A percentile compares a stretch with the other conserved stretches of the same genome.
Evolutionary conservation across 2,797 vertebrate species (phyloP).

Genomic region (Microchirus variegatus): DNA sequence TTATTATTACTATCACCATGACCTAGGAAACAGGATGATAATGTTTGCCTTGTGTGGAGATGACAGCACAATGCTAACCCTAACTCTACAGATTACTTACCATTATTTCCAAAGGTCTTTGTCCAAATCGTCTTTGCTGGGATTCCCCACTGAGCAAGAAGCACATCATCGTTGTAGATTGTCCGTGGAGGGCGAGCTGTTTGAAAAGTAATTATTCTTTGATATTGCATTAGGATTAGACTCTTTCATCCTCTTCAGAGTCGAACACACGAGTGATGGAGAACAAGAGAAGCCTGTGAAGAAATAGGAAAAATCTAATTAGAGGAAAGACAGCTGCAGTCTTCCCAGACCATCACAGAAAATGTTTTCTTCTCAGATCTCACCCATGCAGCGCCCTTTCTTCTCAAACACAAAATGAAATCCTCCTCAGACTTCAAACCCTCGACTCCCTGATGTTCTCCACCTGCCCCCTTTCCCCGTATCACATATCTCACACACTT

Average conservation of each 20-base stretch:
- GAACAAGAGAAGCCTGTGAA: conserved; percentile 16
- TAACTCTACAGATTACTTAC: conserved; percentile 42
- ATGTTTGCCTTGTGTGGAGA: conserved; percentile 35
- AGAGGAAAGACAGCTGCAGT: background rate
- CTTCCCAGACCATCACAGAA: conserved; percentile 34
- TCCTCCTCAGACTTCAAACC: conserved; percentile 1
- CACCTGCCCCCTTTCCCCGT: conserved; percentile 13
- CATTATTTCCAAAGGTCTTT: conserved; percentile 40
- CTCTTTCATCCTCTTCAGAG: conserved; percentile 42
- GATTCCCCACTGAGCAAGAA: conserved; percentile 30
- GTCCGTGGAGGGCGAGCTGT: conserved; percentile 47
- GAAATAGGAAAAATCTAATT: background rate
- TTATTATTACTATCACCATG: too few relatives aligned
- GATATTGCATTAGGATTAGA: conserved; percentile 57
- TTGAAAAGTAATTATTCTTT: conserved; percentile 62
- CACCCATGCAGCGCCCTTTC: conserved; percentile 17
- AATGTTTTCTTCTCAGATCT: conserved; percentile 21
- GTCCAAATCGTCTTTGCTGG: conserved; percentile 33
- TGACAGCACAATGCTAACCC: conserved; percentile 31
- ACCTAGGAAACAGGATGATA: conserved; percentile 33
- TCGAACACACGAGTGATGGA: conserved; percentile 26
- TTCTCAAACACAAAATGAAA: conserved; percentile 39
- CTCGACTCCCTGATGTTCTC: conserved; percentile 1
- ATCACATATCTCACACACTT: conserved; percentile 13
- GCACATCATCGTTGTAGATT: conserved; percentile 43